phyloP scores from a whole-genome alignment of 2,888 invertebrate species.

The Gandaritis pyraliata region DNA sequence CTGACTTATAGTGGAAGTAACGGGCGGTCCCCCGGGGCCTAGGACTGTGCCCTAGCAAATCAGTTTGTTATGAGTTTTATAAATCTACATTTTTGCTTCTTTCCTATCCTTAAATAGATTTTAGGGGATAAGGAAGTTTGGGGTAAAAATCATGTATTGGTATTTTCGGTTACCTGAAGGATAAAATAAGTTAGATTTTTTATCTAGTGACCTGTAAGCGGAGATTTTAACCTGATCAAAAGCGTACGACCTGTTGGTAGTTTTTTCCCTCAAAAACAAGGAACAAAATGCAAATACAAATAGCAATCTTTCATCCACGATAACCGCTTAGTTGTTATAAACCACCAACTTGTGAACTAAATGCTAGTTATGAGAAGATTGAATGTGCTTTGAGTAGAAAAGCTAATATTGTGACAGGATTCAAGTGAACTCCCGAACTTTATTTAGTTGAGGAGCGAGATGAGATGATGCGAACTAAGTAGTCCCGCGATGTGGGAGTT shows the following conservation, averaged over 20 bases:
- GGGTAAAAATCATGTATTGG: background rate
- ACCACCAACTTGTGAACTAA: background rate
- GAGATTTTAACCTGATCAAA: too few relatives aligned
- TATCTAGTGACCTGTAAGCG: too few relatives aligned
- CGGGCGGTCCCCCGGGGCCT: conserved; percentile 8
- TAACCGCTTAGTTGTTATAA: background rate
- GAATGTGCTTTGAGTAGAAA: conserved; percentile 4
- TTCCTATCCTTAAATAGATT: conserved; percentile 4
- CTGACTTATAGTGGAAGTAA: conserved; percentile 18
- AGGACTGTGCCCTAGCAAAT: conserved; percentile 12
- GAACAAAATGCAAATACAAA: too few relatives aligned
- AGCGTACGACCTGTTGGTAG: too few relatives aligned
- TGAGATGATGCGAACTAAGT: too few relatives aligned
- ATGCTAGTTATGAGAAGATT: too few relatives aligned
- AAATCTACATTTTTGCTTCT: conserved; percentile 16
- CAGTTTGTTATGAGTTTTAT: conserved; percentile 22
- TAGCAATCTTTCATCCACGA: too few relatives aligned
- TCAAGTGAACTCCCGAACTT: too few relatives aligned
- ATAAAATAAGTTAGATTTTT: background rate
- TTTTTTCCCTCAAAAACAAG: too few relatives aligned
- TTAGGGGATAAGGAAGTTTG: background rate
- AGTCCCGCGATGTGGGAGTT: too few relatives aligned
- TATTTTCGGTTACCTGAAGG: background rate
- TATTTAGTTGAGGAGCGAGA: too few relatives aligned
- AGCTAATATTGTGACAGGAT: too few relatives aligned